A percentile compares a stretch with the other conserved stretches of the same genome.
Conservation (phyloP, 1,140 invertebrate genomes). For the Trachymyrmex cornetzi region DNA sequence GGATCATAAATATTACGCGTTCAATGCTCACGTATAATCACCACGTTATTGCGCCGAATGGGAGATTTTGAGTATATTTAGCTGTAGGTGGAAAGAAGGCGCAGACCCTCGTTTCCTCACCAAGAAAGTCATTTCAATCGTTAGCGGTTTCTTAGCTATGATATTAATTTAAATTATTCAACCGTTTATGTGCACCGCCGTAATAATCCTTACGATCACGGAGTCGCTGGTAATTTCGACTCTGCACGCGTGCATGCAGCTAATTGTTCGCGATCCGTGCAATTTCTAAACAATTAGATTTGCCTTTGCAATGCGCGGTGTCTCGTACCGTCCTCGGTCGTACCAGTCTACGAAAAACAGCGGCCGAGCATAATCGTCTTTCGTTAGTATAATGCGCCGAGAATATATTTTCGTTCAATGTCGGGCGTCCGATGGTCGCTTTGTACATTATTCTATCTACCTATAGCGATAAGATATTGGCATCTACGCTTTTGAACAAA, state of each 20-base stretch:
- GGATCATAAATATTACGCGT: constrained; percentile 25
- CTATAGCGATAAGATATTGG: constrained; percentile 33
- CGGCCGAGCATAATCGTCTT: constrained; percentile 47
- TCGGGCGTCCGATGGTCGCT: constrained; percentile 1
- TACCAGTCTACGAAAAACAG: constrained; percentile 70
- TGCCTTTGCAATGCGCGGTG: constrained; percentile 46
- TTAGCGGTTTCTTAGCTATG: constrained; percentile 71
- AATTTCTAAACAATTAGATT: constrained; percentile 79
- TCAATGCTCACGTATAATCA: constrained; percentile 23
- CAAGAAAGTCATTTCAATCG: constrained; percentile 63
- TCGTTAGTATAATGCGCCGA: constrained; percentile 55
- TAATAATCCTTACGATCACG: constrained; percentile 60
- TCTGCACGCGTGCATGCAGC: constrained; percentile 70
- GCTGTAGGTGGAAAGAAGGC: not conserved
- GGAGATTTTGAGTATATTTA: not conserved
- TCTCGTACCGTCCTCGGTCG: constrained; percentile 59
- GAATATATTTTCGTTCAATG: constrained; percentile 53
- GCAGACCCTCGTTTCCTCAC: constrained; percentile 44
- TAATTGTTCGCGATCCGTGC: constrained; percentile 76
- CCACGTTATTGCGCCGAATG: not conserved
- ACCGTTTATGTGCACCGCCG: constrained; percentile 64
- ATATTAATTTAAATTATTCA: constrained; percentile 82
- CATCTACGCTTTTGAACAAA: constrained; percentile 34
- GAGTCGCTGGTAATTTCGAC: constrained; percentile 57
- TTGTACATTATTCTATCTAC: constrained; percentile 34